Conservation (phyloP, 2,888 invertebrate species). For the Catocala sponsa region DNA sequence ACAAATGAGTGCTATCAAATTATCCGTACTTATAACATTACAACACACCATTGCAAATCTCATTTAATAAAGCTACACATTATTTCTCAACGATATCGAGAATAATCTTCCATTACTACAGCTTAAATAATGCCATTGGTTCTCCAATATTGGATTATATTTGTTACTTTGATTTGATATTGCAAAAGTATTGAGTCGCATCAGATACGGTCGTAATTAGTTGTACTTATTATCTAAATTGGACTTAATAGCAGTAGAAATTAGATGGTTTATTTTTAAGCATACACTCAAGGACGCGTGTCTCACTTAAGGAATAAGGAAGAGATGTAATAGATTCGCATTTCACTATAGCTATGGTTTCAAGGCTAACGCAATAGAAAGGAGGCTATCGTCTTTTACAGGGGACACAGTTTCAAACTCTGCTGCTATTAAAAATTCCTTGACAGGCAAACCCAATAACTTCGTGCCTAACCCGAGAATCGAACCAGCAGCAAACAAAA, state of each 20-base stretch:
- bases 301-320: too few relatives aligned
- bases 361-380: too few relatives aligned
- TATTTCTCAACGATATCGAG: constrained; percentile 36
- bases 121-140: constrained; percentile 13
- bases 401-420: too few relatives aligned
- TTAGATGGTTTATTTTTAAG: too few relatives aligned
- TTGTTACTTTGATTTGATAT: constrained; percentile 9
- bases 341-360: too few relatives aligned
- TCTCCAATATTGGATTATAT: constrained; percentile 9
- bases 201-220: constrained; percentile 5
- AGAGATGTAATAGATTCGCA: too few relatives aligned
- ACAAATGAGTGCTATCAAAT: constrained; percentile 32
- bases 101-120: constrained; percentile 9
- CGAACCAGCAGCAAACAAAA: too few relatives aligned
- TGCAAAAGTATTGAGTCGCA: constrained; percentile 14
- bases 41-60: constrained; percentile 29
- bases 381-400: too few relatives aligned
- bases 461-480: too few relatives aligned
- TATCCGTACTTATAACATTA: constrained; percentile 30
- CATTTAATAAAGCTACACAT: constrained; percentile 34
- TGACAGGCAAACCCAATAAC: too few relatives aligned
- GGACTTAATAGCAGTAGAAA: background rate
- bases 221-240: constrained; percentile 4
- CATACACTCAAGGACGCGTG: too few relatives aligned
- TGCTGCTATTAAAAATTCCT: too few relatives aligned